Conservation (phyloP, 2,797 vertebrate genomes). For the Gastrophryne carolinensis region DNA sequence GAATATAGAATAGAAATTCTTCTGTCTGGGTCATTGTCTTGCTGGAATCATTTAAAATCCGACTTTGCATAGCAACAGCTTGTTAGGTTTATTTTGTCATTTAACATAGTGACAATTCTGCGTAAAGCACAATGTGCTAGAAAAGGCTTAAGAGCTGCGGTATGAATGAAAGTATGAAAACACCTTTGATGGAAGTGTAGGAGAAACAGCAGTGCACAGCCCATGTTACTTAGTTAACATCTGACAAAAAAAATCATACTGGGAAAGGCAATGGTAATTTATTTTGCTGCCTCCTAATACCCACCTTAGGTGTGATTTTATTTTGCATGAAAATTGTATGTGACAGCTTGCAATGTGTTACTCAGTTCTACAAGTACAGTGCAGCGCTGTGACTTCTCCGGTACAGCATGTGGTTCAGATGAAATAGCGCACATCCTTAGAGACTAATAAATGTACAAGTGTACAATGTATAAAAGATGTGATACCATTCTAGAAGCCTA, state of each 20-base stretch:
- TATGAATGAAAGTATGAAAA: constrained; percentile 1
- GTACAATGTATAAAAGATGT: not conserved
- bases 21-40: not conserved
- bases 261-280: not conserved
- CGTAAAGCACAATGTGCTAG: not conserved
- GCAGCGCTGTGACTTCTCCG: not conserved
- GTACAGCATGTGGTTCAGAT: not conserved
- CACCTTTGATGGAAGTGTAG: not conserved
- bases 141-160: not conserved
- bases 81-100: constrained; percentile 24
- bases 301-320: not conserved
- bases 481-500: not conserved
- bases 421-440: not conserved
- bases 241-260: not conserved
- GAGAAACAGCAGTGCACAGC: not conserved
- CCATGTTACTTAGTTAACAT: not conserved
- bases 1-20: constrained; percentile 4
- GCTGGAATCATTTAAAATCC: constrained; percentile 7
- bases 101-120: constrained; percentile 3
- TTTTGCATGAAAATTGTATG: not conserved
- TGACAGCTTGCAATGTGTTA: not conserved
- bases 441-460: not conserved
- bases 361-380: not conserved
- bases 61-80: constrained; percentile 28
- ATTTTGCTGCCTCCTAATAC: not conserved